These are phyloP conservation scores for Phylloscopus trochiloides DNA, from an alignment of 2,113 vertebrate genomes.

Conservation along the genomic window DNA sequence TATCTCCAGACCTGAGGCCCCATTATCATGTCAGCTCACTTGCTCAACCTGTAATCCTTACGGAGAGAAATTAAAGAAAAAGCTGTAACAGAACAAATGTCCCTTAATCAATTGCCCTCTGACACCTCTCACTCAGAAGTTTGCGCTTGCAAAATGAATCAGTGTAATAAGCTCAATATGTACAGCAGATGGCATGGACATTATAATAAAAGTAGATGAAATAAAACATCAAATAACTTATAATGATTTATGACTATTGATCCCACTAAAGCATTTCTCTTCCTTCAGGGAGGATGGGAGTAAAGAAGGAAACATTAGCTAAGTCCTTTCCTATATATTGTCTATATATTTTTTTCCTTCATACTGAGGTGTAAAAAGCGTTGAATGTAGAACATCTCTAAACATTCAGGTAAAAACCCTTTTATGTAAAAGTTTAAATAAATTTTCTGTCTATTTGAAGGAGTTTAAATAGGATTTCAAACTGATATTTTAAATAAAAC, in stretches of 20 bases:
- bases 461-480: constrained; percentile 13
- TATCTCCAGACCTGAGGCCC: constrained; percentile 5
- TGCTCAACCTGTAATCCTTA: background rate
- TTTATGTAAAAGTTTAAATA: constrained; percentile 28
- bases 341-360: background rate
- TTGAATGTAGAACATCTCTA: background rate
- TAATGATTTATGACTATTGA: constrained; percentile 37
- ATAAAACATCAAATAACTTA: constrained; percentile 40
- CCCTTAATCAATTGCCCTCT: constrained; percentile 48
- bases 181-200: constrained; percentile 44
- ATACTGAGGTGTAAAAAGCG: background rate
- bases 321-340: background rate
- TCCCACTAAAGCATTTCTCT: constrained; percentile 32
- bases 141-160: background rate
- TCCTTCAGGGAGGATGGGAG: background rate
- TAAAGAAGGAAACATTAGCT: background rate
- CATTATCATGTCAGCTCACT: constrained; percentile 29
- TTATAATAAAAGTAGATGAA: constrained; percentile 38
- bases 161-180: constrained; percentile 43
- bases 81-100: constrained; percentile 2
- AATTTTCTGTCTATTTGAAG: constrained; percentile 10
- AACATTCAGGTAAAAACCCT: background rate
- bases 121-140: constrained; percentile 22
- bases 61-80: background rate
- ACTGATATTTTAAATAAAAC: constrained; percentile 29